Percentiles rank a stretch among this genome's conserved stretches.
Evolutionary conservation across 2,888 invertebrate genomes (phyloP).

Genomic region (Leptinotarsa peninsularis): DNA sequence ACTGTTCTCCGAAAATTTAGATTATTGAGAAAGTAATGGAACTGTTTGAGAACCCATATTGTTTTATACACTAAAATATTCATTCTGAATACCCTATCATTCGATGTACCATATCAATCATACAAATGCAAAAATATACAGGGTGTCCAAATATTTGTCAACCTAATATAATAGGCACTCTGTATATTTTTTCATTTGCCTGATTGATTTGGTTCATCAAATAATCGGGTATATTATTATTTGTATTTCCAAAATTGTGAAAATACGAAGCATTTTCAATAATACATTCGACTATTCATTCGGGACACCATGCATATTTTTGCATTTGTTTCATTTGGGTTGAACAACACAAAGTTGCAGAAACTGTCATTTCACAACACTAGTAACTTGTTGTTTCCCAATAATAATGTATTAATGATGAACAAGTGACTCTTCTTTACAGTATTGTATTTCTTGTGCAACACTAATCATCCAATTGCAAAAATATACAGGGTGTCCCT

Average conservation of each 20-base stretch:
- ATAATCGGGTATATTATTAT: neutral
- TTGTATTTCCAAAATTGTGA: too few species aligned
- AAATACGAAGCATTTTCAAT: neutral
- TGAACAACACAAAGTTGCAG: slow-evolving; percentile 10
- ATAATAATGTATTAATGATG: slow-evolving; percentile 2
- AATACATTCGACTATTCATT: neutral
- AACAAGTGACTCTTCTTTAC: neutral
- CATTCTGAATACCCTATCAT: neutral
- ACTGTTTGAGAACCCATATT: neutral
- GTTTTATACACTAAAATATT: neutral
- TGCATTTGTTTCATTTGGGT: slow-evolving; percentile 19
- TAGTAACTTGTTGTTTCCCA: slow-evolving; percentile 11
- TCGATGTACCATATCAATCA: slow-evolving; percentile 11
- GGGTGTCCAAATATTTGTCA: neutral
- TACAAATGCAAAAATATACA: slow-evolving; percentile 27
- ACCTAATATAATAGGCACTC: neutral
- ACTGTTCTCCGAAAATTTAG: too few species aligned
- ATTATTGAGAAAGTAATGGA: neutral
- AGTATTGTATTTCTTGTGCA: slow-evolving; percentile 5
- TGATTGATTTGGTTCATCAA: slow-evolving; percentile 18
- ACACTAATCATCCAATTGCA: slow-evolving; percentile 10
- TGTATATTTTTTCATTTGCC: slow-evolving; percentile 24
- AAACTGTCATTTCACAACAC: neutral
- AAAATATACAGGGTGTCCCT: slow-evolving; percentile 26
- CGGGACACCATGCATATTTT: slow-evolving; percentile 19